Conservation (phyloP, 2,113 vertebrate species). For the Oreocharis arfaki region DNA sequence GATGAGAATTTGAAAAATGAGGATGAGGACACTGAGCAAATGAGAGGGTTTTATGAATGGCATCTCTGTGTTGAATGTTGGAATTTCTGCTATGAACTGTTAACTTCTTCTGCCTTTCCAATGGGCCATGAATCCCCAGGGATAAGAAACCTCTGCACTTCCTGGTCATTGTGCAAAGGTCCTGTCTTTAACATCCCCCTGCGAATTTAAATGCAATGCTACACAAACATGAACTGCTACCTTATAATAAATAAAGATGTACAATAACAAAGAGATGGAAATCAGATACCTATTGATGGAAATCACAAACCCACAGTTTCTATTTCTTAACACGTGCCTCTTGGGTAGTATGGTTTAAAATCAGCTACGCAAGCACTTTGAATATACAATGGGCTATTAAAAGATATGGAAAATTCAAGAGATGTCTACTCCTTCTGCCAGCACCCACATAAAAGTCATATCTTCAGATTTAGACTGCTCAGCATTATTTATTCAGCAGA, state of each 20-base stretch:
- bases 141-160: background rate
- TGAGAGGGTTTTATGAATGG: background rate
- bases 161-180: background rate
- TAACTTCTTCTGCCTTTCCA: background rate
- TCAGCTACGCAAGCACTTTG: background rate
- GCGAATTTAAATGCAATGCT: background rate
- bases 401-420: background rate
- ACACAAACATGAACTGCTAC: background rate
- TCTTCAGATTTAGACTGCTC: background rate
- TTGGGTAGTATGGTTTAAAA: background rate
- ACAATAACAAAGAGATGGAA: background rate
- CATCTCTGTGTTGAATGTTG: background rate
- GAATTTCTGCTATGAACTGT: background rate
- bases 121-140: background rate
- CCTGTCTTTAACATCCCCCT: background rate
- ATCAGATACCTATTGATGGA: background rate
- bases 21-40: background rate
- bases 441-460: background rate
- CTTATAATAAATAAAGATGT: background rate
- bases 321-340: rapidly evolving
- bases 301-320: background rate
- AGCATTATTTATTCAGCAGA: background rate
- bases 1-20: background rate
- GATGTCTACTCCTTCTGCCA: background rate
- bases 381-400: background rate